phyloP scores from a whole-genome alignment of 2,888 invertebrate genomes.

The Tanytarsus gracilentus region DNA sequence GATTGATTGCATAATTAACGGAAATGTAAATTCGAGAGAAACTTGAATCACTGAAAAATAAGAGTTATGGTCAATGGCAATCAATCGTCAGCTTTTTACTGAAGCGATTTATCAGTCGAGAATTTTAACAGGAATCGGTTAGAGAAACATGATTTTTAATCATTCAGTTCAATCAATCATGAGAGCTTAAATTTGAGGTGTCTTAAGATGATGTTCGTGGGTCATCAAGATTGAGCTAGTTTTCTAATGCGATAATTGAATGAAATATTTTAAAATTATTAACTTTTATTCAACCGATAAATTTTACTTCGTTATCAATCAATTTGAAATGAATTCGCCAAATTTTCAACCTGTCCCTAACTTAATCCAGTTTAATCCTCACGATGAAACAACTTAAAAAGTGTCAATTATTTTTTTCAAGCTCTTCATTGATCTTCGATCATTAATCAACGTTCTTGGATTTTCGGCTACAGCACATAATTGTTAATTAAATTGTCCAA shows the following conservation, averaged over 20 bases:
- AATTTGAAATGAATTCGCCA: no score
- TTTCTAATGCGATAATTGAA: not conserved
- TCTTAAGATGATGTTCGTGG: no score
- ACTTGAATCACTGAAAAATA: not conserved
- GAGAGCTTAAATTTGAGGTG: not conserved
- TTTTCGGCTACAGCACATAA: no score
- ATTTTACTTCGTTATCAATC: no score
- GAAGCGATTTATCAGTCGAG: slow-evolving; percentile 19
- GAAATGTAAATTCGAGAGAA: not conserved
- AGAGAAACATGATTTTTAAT: slow-evolving; percentile 22
- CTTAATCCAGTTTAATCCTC: not conserved
- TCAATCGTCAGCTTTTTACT: not conserved
- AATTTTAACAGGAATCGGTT: slow-evolving; percentile 17
- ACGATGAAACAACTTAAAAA: not conserved
- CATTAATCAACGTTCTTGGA: slow-evolving; percentile 22
- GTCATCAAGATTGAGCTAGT: not conserved
- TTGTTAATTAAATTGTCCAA: slow-evolving; percentile 28
- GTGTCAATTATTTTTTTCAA: slow-evolving; percentile 3
- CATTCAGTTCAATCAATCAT: slow-evolving; percentile 22
- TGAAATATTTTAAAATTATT: no score
- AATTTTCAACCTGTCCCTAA: no score
- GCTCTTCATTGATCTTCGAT: not conserved
- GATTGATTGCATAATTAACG: slow-evolving; percentile 26
- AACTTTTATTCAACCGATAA: no score
- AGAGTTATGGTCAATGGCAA: not conserved